Conservation (phyloP, 2,888 invertebrate species). For the Xestia sexstrigata region DNA sequence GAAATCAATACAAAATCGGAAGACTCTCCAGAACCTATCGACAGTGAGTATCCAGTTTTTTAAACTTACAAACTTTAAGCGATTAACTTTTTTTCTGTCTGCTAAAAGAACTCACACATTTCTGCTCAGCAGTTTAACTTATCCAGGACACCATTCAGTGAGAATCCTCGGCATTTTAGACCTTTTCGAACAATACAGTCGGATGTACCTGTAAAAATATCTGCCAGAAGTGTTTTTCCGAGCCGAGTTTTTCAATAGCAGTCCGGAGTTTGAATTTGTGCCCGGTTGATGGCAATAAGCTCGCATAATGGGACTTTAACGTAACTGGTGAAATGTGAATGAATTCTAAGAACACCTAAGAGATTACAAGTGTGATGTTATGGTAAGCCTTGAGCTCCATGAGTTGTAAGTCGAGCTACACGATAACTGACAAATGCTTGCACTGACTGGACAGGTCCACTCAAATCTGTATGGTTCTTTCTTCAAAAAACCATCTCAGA, state of each 20-base stretch:
- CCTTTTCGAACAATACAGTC: background rate
- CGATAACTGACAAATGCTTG: no score
- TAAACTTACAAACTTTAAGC: background rate
- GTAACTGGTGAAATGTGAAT: background rate
- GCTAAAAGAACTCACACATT: background rate
- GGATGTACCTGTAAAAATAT: background rate
- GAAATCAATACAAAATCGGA: slow-evolving; percentile 96
- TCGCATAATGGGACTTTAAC: no score
- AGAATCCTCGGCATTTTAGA: background rate
- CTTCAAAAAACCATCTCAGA: no score
- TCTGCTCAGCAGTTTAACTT: background rate
- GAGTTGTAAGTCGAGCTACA: no score
- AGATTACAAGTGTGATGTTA: no score
- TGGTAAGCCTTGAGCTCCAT: no score
- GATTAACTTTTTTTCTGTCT: background rate
- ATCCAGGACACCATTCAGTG: background rate
- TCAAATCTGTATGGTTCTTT: no score
- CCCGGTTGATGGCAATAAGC: no score
- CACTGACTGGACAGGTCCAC: no score
- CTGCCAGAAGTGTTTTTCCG: background rate
- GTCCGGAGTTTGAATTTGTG: background rate
- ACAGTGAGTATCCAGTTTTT: slow-evolving; percentile 79
- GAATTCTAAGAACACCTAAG: background rate
- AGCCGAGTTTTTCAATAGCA: background rate
- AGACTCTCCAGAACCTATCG: slow-evolving; percentile 82